phyloP scores from a whole-genome alignment of 2,113 vertebrate species.

The Poeciliopsis turrubarensis region DNA sequence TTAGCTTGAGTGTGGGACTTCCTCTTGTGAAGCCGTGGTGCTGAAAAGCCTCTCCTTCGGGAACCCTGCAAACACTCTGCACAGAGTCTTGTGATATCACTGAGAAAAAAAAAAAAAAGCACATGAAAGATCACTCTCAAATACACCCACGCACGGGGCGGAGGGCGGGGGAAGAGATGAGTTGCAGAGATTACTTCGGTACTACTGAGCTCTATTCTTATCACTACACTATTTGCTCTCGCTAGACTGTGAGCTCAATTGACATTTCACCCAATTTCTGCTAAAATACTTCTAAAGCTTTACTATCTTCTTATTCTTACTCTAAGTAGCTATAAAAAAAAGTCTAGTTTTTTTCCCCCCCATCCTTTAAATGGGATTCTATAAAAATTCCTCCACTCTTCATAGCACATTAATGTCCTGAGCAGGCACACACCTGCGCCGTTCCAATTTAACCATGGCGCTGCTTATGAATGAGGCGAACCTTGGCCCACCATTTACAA shows the following conservation, averaged over 20 bases:
- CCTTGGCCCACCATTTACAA: constrained; percentile 22
- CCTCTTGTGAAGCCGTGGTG: constrained; percentile 34
- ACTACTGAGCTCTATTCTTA: constrained; percentile 62
- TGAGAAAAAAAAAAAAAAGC: constrained; percentile 42
- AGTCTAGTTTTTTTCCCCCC: constrained; percentile 5
- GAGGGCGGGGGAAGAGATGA: constrained; percentile 12
- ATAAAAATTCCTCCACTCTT: constrained; percentile 31
- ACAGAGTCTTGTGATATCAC: constrained; percentile 62
- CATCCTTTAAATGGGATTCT: constrained; percentile 5
- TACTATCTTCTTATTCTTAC: constrained; percentile 45
- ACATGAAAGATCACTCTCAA: constrained; percentile 56
- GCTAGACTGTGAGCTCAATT: constrained; percentile 47
- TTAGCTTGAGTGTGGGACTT: constrained; percentile 42
- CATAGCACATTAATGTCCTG: constrained; percentile 13
- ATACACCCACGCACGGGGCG: constrained; percentile 13
- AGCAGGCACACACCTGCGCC: constrained; percentile 21
- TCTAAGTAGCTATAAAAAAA: constrained; percentile 24
- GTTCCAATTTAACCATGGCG: constrained; percentile 9
- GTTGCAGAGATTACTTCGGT: constrained; percentile 60
- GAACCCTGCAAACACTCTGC: constrained; percentile 50
- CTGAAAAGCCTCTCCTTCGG: constrained; percentile 58
- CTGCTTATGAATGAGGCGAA: constrained; percentile 37
- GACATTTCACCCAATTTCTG: constrained; percentile 73
- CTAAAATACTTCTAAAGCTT: constrained; percentile 47
- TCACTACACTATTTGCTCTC: constrained; percentile 55